A percentile compares a stretch with the other conserved stretches of the same genome.
phyloP scores from a whole-genome alignment of 2,888 invertebrate species.

The Odontocolon sp. region DNA sequence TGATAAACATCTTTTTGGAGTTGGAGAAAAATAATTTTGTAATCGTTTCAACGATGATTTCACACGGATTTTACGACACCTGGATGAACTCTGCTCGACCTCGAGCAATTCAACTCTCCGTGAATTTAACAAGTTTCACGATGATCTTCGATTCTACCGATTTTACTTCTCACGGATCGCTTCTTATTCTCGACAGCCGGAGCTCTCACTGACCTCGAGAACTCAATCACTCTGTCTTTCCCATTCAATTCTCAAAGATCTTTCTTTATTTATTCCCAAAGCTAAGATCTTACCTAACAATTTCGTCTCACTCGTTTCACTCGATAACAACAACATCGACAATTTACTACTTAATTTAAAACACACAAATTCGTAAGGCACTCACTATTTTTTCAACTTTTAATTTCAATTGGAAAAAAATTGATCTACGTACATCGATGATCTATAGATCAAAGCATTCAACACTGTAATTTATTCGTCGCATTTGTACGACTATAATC shows the following conservation, averaged over 20 bases:
- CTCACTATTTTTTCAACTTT: not conserved
- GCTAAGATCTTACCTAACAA: conserved; percentile 12
- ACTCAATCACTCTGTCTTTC: conserved; percentile 18
- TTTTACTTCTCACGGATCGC: conserved; percentile 24
- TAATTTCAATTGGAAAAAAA: too few species aligned
- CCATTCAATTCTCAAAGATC: conserved; percentile 29
- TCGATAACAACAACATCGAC: too few species aligned
- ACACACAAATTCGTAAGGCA: not conserved
- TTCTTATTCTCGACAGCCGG: not conserved
- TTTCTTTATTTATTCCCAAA: conserved; percentile 8
- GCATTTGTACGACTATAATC: too few species aligned
- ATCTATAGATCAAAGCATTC: too few species aligned
- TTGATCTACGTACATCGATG: too few species aligned
- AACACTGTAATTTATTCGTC: too few species aligned
- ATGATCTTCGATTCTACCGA: not conserved
- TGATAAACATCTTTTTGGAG: not conserved
- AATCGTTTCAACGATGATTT: conserved; percentile 25
- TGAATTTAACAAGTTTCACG: conserved; percentile 17
- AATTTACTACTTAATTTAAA: not conserved
- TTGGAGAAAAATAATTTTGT: not conserved
- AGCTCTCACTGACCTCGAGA: conserved; percentile 7
- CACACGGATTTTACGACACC: conserved; percentile 25
- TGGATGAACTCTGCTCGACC: conserved; percentile 21
- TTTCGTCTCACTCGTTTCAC: not conserved
- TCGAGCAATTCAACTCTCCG: conserved; percentile 6